Evolutionary conservation across 2,113 vertebrate genomes (phyloP), one percentile per base, ranked within the genome.

Genomic region (Laterallus jamaicensis): DNA sequence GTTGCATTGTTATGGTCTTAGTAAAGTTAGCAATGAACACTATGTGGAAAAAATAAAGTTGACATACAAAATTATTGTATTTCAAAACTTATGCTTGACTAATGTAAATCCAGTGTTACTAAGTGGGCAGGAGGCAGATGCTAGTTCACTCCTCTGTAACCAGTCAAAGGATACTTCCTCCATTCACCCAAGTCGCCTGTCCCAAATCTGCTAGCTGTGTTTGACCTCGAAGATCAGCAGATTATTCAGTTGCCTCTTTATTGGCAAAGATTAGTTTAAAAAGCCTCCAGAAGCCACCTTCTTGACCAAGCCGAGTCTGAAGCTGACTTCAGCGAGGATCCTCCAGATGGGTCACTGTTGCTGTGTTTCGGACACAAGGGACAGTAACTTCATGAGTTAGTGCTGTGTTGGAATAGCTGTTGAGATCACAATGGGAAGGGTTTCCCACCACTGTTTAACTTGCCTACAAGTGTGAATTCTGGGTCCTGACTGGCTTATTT

Each of bases 141-240:
- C 24, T 40, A 3, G 4, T 81, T 56, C 52, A 21, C 20, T 69
- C 12, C 29, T 62, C 19, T 59, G 31, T 64, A 69, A 35, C 2
- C 3, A 70, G 10, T 60, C 55, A 82, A 81, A 66, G 44, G 31
- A 26, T 52, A 5, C 20, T 70, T 80, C 25, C 4, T 69, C 10
- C 44, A 50, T 9, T 32, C 10, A n/a, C 5, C 26, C 12, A 69
- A 22, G 42, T 54, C 0, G 1, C 7, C 26, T n/a, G 5, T 47
- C n/a, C 26, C 2, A 3, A 68, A 31, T 71, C 44, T 47, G 29
- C 16, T 55, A 42, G 12, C 29, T 82, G 24, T 60, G 70, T 12
- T 69, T 66, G 28, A 35, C 71, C 55, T 67, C 71, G 39, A 88
- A 81, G 56, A 73, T 60, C 37, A 39, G 15, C 22, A 39, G 39